phyloP scores from a whole-genome alignment of 35 echinoderm and acorn worm genomes.

The Ophioderma brevispina region DNA sequence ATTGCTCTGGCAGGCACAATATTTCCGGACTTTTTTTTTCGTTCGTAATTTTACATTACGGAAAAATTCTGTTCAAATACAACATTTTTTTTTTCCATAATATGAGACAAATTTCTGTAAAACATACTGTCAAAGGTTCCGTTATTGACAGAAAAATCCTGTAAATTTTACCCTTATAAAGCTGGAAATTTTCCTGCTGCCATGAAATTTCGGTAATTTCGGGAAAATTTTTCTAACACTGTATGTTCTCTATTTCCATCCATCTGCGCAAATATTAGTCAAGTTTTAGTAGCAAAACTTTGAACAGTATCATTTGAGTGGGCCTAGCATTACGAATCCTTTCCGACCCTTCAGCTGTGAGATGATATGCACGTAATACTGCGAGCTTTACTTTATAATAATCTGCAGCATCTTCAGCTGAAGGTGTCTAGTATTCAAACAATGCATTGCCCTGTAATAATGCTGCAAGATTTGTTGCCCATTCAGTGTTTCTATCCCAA shows the following conservation, averaged over 20 bases:
- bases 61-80: too few relatives aligned
- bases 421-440: not conserved
- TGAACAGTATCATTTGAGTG: not conserved
- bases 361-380: too few relatives aligned
- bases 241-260: too few relatives aligned
- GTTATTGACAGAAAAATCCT: too few relatives aligned
- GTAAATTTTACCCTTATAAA: not conserved
- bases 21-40: too few relatives aligned
- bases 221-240: not conserved
- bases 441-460: not conserved
- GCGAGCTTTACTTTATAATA: not conserved
- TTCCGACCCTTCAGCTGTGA: too few relatives aligned
- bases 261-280: not conserved
- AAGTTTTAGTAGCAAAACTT: not conserved
- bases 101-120: too few relatives aligned
- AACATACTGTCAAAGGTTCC: too few relatives aligned
- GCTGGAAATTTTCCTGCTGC: not conserved
- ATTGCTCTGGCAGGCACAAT: too few relatives aligned
- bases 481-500: not conserved
- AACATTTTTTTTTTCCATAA: too few relatives aligned
- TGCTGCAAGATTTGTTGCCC: not conserved
- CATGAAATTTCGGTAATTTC: not conserved
- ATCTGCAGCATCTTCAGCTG: not conserved
- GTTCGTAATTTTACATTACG: too few relatives aligned
- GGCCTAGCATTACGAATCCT: not conserved